Percentiles rank a stretch among this genome's conserved stretches.
phyloP scores from a whole-genome alignment of 2,113 vertebrate genomes.

The Cromileptes altivelis region DNA sequence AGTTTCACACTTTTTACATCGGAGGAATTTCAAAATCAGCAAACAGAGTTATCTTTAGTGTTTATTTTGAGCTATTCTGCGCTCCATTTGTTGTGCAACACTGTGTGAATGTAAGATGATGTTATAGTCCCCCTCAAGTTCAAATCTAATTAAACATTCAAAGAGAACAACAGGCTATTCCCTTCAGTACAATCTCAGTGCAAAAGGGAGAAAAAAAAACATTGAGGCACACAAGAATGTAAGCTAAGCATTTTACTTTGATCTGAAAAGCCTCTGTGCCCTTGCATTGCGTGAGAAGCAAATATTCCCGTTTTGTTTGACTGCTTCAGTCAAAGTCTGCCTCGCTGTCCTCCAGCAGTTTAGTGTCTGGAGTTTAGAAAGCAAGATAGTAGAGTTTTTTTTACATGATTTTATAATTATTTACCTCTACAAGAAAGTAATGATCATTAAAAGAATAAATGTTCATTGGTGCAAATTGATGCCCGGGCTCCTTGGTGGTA shows the following conservation, averaged over 20 bases:
- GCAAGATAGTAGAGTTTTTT: background rate
- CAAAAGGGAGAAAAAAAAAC: slow-evolving; percentile 6
- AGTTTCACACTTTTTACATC: background rate
- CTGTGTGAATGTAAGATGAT: slow-evolving; percentile 55
- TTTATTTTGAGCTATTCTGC: slow-evolving; percentile 49
- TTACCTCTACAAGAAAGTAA: background rate
- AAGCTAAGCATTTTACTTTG: slow-evolving; percentile 72
- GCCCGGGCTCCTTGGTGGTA: slow-evolving; percentile 55
- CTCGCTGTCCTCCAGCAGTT: slow-evolving; percentile 31
- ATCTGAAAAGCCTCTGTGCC: slow-evolving; percentile 71
- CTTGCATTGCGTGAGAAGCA: slow-evolving; percentile 55
- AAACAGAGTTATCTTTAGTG: slow-evolving; percentile 6
- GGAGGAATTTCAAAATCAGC: slow-evolving; percentile 2
- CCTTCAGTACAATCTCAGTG: slow-evolving; percentile 49
- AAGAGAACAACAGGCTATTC: slow-evolving; percentile 65
- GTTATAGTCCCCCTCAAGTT: slow-evolving; percentile 52
- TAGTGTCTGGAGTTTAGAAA: slow-evolving; percentile 4
- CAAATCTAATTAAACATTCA: slow-evolving; percentile 74
- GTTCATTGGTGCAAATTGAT: slow-evolving; percentile 58
- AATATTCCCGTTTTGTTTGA: slow-evolving; percentile 50
- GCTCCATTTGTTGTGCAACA: slow-evolving; percentile 59
- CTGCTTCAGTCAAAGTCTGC: slow-evolving; percentile 22
- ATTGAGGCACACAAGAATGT: slow-evolving; percentile 55
- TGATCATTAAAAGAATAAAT: slow-evolving; percentile 21
- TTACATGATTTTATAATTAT: background rate